Evolutionary conservation across 2,888 invertebrate genomes (phyloP), one percentile per base, ranked within the genome.

Genomic region (Drosophila nigritarsus): DNA sequence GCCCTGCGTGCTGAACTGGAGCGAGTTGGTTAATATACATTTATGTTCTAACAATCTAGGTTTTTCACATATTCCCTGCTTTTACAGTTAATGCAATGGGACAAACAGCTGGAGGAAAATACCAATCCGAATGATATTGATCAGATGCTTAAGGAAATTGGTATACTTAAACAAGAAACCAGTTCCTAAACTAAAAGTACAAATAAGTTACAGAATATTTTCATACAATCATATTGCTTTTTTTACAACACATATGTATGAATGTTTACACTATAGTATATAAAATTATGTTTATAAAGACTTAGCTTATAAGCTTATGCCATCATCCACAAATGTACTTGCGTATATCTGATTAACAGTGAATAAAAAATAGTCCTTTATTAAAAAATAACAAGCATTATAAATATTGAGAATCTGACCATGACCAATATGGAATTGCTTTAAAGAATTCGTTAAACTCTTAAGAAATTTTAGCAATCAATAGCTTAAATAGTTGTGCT

Each of bases 1-100:
- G 95, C 97, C 15, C 94, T 99, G 50, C 94, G 98, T 82, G 96
- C 97, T 89, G 99, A 99, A 94, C 94, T 99, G 77, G 98, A 99
- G 91, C 97, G 96, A 95, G 98, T 98, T 94, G 87, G 91, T 91
- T 83, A 91, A 88, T 87, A 83, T 62, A 63, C 30, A 68, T 36
- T 34, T 30, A 58, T 56, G 8, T 11, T 18, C 0, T 5, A 54
- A 18, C 34, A 54, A 65, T 36, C 4, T 30, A 24, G 36, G 54
- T 45, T 56, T 58, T 60, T 56, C 55, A 49, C 11, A 29, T 30
- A 30, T 30, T 9, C 20, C 0, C 75, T 78, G 27, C 49, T 34
- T 54, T 1, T 95, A 53, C 94, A 97, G 97, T 97, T 96, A 93
- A 96, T 96, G 90, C 94, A 95, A 91, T 97, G 97, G 96, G 96